These are phyloP conservation scores for Xanthia togata DNA, from an alignment of 2,888 invertebrate species.

Conservation along the genomic window DNA sequence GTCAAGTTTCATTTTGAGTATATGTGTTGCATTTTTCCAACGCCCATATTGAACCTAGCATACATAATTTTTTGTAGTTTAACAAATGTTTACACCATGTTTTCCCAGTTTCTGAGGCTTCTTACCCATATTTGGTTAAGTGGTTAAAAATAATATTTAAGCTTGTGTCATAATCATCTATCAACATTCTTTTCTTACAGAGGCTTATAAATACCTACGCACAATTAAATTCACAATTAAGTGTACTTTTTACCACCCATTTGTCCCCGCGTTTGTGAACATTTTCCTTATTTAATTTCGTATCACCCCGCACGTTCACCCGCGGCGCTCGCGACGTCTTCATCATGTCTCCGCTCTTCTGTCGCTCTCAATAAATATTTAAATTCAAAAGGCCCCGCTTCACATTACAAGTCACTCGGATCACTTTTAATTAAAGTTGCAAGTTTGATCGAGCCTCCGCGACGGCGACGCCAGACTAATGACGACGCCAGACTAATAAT, in stretches of 20 bases:
- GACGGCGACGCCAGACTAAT: constrained; percentile 55
- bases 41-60: too few species aligned
- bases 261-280: constrained; percentile 12
- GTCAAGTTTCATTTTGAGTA: background rate
- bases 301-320: constrained; percentile 2
- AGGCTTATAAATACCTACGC: background rate
- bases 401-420: constrained; percentile 62
- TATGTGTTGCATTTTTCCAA: background rate
- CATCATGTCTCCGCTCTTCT: constrained; percentile 21
- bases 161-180: background rate
- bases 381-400: constrained; percentile 62
- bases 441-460: constrained; percentile 63
- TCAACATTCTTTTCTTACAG: background rate
- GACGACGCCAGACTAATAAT: constrained; percentile 57
- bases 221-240: constrained; percentile 18
- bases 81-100: too few species aligned
- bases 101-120: background rate
- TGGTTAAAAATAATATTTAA: background rate
- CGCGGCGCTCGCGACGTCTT: constrained; percentile 30
- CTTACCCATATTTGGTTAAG: background rate
- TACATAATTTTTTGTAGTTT: background rate
- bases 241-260: constrained; percentile 24
- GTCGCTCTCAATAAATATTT: constrained; percentile 64
- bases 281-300: constrained; percentile 20
- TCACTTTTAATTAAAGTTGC: constrained; percentile 69